Conservation (phyloP, 2,888 invertebrate species). For the Torymus auratus region DNA sequence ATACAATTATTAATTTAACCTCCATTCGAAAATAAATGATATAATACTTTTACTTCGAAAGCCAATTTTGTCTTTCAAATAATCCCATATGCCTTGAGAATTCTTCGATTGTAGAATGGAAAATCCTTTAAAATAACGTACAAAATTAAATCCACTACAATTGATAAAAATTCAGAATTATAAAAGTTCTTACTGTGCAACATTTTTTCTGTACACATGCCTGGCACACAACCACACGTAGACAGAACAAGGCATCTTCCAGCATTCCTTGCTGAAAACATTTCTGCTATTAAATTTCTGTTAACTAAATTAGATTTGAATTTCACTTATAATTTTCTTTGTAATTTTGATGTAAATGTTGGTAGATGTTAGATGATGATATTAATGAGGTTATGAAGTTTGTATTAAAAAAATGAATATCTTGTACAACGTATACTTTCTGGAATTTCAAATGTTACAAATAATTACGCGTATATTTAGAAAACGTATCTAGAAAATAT, state of each 20-base stretch:
- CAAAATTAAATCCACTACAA: too few species aligned
- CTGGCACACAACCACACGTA: conserved; percentile 47
- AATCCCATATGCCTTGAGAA: conserved; percentile 45
- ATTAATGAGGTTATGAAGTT: too few species aligned
- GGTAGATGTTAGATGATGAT: too few species aligned
- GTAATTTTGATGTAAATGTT: too few species aligned
- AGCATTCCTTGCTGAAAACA: conserved; percentile 20
- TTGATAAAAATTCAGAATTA: conserved; percentile 2
- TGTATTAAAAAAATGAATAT: too few species aligned
- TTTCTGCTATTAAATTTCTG: not conserved
- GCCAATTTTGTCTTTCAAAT: conserved; percentile 58
- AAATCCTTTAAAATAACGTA: conserved; percentile 21
- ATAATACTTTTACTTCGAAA: conserved; percentile 48
- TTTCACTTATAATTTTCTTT: too few species aligned
- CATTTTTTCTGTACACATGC: conserved; percentile 21
- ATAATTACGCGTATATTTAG: too few species aligned
- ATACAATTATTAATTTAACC: too few species aligned
- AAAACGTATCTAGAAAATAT: too few species aligned
- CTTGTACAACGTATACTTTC: too few species aligned
- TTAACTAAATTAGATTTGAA: too few species aligned
- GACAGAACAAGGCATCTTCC: conserved; percentile 40
- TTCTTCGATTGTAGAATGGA: not conserved
- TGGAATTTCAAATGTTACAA: too few species aligned
- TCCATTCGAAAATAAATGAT: not conserved
- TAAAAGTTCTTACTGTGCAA: conserved; percentile 25